phyloP scores from a whole-genome alignment of 1,140 invertebrate species.

The Drosophila subpulchrella region DNA sequence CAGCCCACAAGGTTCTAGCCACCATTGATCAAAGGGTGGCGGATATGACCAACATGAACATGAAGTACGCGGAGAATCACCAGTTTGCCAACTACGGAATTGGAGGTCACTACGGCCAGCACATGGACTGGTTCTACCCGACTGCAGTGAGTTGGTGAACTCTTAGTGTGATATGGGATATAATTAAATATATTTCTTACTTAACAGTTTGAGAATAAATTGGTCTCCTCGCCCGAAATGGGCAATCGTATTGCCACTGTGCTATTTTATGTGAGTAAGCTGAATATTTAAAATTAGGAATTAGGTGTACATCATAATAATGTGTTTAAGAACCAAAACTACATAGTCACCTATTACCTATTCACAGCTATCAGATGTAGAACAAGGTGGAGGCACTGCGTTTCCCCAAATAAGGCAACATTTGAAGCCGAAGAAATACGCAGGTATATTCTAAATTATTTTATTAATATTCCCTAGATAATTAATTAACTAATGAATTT shows the following conservation, averaged over 20 bases:
- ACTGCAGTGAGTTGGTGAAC: conserved; percentile 20
- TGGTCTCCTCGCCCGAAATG: conserved; percentile 27
- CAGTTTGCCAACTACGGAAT: conserved; percentile 90
- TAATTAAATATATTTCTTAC: not conserved
- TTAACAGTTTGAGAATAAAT: conserved; percentile 23
- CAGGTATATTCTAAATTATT: conserved; percentile 29
- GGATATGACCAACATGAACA: conserved; percentile 92
- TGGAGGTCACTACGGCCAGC: conserved; percentile 90
- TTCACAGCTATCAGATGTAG: conserved; percentile 95
- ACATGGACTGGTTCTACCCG: conserved; percentile 86
- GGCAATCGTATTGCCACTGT: conserved; percentile 82
- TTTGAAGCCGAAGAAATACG: conserved; percentile 92
- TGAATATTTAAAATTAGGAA: not conserved
- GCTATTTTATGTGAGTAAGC: conserved; percentile 74
- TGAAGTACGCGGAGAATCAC: conserved; percentile 88
- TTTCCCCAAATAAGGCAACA: conserved; percentile 93
- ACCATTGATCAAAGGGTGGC: conserved; percentile 90
- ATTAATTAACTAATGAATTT: not conserved
- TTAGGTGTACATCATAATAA: too few species aligned
- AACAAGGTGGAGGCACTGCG: conserved; percentile 97
- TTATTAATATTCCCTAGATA: not conserved
- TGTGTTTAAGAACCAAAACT: too few species aligned
- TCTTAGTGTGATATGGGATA: too few species aligned
- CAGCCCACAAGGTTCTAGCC: conserved; percentile 91
- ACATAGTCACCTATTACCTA: too few species aligned